Percentiles rank a stretch among this genome's conserved stretches.
These are phyloP conservation scores for Lycaena phlaeas DNA, from an alignment of 2,888 invertebrate genomes.

Conservation along the genomic window DNA sequence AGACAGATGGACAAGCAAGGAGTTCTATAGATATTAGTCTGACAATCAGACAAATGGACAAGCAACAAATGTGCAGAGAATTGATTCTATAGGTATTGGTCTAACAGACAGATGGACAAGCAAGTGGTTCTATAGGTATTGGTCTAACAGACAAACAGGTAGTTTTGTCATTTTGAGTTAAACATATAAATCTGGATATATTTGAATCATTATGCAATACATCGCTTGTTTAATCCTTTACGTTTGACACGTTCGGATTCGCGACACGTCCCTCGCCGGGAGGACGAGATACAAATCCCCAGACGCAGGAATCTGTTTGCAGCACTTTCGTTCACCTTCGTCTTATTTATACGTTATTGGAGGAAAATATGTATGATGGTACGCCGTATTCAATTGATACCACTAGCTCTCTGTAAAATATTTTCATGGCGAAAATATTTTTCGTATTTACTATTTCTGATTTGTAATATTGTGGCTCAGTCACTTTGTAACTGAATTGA, in stretches of 20 bases:
- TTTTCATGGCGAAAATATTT: background rate
- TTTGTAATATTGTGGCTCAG: background rate
- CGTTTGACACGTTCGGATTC: slow-evolving; percentile 35
- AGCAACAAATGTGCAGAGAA: too few species aligned
- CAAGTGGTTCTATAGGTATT: too few species aligned
- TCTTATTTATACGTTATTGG: slow-evolving; percentile 54
- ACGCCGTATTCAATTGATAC: slow-evolving; percentile 14
- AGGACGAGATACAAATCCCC: slow-evolving; percentile 62
- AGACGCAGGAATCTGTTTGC: slow-evolving; percentile 52
- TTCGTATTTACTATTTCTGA: background rate
- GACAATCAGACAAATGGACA: too few species aligned
- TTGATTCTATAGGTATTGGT: too few species aligned
- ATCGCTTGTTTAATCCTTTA: slow-evolving; percentile 6
- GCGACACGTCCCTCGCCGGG: slow-evolving; percentile 51
- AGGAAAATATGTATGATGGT: slow-evolving; percentile 44
- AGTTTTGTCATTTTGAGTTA: too few species aligned
- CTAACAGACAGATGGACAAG: too few species aligned
- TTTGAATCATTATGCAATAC: too few species aligned
- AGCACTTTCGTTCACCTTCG: slow-evolving; percentile 40
- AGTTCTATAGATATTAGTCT: too few species aligned
- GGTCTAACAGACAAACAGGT: too few species aligned
- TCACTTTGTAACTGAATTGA: too few species aligned
- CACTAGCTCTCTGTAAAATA: background rate
- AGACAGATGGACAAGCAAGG: too few species aligned
- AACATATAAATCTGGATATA: too few species aligned